Evolutionary conservation across 2,113 vertebrate species (phyloP).

Genomic region (Oncorhynchus tshawytscha): DNA sequence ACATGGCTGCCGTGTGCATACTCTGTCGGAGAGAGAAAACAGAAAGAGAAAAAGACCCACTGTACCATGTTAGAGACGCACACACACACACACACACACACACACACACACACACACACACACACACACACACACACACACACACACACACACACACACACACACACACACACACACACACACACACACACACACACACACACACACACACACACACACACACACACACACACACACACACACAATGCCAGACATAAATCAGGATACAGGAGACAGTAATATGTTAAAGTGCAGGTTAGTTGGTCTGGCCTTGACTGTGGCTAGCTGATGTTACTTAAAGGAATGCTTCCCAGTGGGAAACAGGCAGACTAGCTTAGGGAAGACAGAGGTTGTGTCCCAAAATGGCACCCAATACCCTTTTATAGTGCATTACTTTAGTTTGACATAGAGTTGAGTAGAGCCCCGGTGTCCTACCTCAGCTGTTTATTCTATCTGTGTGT

Average conservation of each 20-base stretch:
- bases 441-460: not conserved
- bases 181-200: not conserved
- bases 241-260: not conserved
- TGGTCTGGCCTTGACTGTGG: not conserved
- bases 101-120: not conserved
- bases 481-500: not conserved
- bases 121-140: not conserved
- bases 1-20: not conserved
- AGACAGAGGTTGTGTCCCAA: not conserved
- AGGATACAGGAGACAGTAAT: no score
- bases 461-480: not conserved
- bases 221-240: not conserved
- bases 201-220: no score
- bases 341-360: not conserved
- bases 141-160: no score
- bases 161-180: no score
- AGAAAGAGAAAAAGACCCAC: not conserved
- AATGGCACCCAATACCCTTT: no score
- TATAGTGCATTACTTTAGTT: not conserved
- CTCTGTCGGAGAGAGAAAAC: not conserved
- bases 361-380: not conserved
- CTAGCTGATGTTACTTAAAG: not conserved
- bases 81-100: not conserved
- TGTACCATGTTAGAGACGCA: not conserved
- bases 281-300: no score